Evolutionary conservation across 2,888 invertebrate genomes (phyloP).

Genomic region (Pachymerium ferrugineum): DNA sequence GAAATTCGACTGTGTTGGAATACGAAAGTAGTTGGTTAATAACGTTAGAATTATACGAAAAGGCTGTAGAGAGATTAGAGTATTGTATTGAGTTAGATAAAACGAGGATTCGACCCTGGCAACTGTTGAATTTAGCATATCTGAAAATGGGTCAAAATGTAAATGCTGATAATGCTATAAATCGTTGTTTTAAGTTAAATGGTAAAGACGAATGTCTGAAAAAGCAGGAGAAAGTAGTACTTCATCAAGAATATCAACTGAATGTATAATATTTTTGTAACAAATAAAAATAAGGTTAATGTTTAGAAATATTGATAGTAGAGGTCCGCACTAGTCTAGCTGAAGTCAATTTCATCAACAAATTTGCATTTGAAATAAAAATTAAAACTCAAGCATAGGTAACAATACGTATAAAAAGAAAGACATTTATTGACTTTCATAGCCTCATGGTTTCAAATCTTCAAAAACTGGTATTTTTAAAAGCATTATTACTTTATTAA

Average conservation of each 20-base stretch:
- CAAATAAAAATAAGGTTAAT: too few relatives aligned
- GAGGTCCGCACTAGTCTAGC: too few relatives aligned
- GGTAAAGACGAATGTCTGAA: neutral
- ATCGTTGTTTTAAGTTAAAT: neutral
- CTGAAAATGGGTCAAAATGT: neutral
- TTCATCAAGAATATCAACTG: conserved; percentile 3
- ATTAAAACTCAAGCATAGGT: too few relatives aligned
- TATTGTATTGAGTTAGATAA: neutral
- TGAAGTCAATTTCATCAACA: too few relatives aligned
- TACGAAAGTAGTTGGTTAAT: conserved; percentile 33
- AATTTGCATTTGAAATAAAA: too few relatives aligned
- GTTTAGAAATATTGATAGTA: too few relatives aligned
- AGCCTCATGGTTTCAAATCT: too few relatives aligned
- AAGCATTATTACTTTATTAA: too few relatives aligned
- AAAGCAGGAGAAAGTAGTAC: neutral
- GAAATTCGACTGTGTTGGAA: conserved; percentile 31
- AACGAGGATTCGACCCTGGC: neutral
- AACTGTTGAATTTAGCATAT: neutral
- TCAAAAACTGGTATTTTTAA: too few relatives aligned
- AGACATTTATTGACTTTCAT: too few relatives aligned
- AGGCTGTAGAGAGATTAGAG: conserved; percentile 27
- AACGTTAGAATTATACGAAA: neutral
- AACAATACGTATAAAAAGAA: too few relatives aligned
- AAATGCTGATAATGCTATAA: neutral
- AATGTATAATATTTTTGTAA: too few relatives aligned